These are phyloP conservation scores for Syndactyla subalaris DNA, from an alignment of 2,797 vertebrate species.

Conservation along the genomic window DNA sequence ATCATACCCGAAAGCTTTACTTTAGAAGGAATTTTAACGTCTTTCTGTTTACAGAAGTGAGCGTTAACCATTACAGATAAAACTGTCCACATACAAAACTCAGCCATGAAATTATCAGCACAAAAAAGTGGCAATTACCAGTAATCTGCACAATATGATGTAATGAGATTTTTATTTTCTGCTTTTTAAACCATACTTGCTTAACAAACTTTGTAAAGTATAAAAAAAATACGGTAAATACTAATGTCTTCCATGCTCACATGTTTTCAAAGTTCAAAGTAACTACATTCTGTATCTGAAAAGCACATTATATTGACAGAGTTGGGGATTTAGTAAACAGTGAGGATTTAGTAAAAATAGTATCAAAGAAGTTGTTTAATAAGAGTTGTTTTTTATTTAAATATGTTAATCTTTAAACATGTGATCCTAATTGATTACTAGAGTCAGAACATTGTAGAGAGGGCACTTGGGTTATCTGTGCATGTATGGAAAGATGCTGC, in stretches of 20 bases:
- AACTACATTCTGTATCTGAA: background rate
- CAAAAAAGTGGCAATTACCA: background rate
- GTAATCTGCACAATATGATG: background rate
- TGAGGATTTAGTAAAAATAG: background rate
- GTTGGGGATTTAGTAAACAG: background rate
- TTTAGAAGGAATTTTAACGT: background rate
- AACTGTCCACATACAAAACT: background rate
- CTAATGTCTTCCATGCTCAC: background rate
- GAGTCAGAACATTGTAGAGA: background rate
- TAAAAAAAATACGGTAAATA: background rate
- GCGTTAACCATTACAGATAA: background rate
- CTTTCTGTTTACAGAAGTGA: background rate
- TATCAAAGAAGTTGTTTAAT: background rate
- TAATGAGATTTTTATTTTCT: background rate
- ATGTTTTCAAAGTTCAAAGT: background rate
- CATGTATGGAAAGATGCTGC: background rate
- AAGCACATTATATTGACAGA: background rate
- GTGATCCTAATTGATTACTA: background rate
- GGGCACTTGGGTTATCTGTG: background rate
- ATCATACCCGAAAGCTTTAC: background rate
- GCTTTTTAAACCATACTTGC: background rate
- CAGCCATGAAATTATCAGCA: background rate
- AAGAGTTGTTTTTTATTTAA: background rate
- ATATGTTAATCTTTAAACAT: background rate
- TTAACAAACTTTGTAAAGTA: background rate